These are phyloP conservation scores for Prietella phreatophila DNA, from an alignment of 2,113 vertebrate species.

Conservation along the genomic window DNA sequence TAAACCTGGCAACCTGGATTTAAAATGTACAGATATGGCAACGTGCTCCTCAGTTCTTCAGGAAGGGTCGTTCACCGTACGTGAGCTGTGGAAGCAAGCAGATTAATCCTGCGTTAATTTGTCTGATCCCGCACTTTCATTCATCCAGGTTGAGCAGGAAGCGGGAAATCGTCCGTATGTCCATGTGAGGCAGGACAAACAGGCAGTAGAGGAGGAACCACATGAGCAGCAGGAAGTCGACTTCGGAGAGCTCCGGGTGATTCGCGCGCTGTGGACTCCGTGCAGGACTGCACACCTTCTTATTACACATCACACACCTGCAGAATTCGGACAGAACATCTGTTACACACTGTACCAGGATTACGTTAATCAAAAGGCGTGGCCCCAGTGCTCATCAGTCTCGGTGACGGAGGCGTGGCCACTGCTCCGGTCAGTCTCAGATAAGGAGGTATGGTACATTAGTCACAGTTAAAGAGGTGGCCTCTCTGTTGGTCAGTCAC, in stretches of 20 bases:
- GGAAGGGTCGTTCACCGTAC: not conserved
- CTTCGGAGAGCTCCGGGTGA: constrained; percentile 60
- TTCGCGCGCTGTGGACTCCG: not conserved
- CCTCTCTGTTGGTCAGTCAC: not conserved
- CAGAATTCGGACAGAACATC: not conserved
- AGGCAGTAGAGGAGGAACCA: constrained; percentile 90
- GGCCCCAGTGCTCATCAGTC: too few species aligned
- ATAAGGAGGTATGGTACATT: not conserved
- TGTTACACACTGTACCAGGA: not conserved
- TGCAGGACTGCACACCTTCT: constrained; percentile 27
- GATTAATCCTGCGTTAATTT: not conserved
- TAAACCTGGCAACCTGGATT: constrained; percentile 1
- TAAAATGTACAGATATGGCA: constrained; percentile 49
- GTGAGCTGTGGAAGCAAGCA: not conserved
- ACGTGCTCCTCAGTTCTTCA: not conserved
- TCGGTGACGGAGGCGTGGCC: not conserved
- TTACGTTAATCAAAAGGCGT: not conserved
- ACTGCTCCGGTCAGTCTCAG: not conserved
- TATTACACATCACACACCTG: constrained; percentile 41
- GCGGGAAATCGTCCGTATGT: constrained; percentile 64
- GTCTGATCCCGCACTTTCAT: constrained; percentile 40
- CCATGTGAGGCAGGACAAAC: constrained; percentile 85
- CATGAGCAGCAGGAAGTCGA: constrained; percentile 81
- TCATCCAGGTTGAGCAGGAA: constrained; percentile 66
- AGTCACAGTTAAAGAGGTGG: constrained; percentile 1